Evolutionary conservation across 53 echinoderm and acorn worm species (phyloP).

Genomic region (Paelopatides confundens): DNA sequence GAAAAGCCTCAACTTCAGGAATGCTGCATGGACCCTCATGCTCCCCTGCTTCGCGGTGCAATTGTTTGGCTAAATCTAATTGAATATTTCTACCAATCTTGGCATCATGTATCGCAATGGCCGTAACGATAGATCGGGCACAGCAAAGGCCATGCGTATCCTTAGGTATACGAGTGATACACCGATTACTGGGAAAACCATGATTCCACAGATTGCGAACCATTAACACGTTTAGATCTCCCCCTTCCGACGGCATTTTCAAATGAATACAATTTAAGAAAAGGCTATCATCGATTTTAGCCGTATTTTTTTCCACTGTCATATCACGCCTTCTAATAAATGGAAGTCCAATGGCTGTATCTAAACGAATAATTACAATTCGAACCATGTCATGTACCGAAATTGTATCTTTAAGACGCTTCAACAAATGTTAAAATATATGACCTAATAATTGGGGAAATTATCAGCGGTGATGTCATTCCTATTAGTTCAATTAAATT

Average conservation of each 20-base stretch:
- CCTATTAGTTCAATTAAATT: not conserved
- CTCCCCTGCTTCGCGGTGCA: constrained; percentile 52
- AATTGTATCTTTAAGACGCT: not conserved
- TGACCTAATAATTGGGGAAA: not conserved
- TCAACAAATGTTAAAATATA: not conserved
- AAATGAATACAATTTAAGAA: constrained; percentile 41
- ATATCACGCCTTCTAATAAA: constrained; percentile 26
- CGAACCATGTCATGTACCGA: constrained; percentile 7
- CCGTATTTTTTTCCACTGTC: not conserved
- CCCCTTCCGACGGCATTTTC: constrained; percentile 42
- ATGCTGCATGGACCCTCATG: constrained; percentile 50
- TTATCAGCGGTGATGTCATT: constrained; percentile 3
- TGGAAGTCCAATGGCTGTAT: constrained; percentile 22
- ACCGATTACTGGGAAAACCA: constrained; percentile 7
- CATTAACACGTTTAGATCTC: not conserved
- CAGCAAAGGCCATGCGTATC: constrained; percentile 52
- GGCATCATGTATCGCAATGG: constrained; percentile 41
- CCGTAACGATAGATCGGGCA: constrained; percentile 71
- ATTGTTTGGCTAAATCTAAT: not conserved
- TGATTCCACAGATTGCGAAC: constrained; percentile 10
- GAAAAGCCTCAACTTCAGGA: too few species aligned
- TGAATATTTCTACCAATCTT: constrained; percentile 42
- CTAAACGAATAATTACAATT: not conserved
- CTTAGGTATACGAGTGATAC: not conserved
- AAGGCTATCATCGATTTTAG: constrained; percentile 41